A percentile compares a stretch with the other conserved stretches of the same genome.
Conservation (phyloP, 2,888 invertebrate species). For the Drepana falcataria region DNA sequence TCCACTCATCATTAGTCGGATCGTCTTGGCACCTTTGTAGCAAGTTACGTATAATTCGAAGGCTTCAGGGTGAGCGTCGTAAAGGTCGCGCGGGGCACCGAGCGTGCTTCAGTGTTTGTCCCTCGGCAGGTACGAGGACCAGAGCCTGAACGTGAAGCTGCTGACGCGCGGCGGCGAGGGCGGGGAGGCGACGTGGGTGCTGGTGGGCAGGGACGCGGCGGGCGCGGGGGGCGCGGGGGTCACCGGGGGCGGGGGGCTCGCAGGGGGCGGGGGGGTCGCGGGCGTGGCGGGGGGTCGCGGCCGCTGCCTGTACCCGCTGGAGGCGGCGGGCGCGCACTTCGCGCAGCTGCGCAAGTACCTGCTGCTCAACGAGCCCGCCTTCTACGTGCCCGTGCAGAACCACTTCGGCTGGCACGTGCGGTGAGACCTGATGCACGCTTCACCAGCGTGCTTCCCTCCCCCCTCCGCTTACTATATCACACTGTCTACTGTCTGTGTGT, state of each 20-base stretch:
- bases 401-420: conserved; percentile 56
- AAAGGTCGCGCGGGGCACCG: no score
- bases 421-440: conserved; percentile 23
- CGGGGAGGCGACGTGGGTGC: conserved; percentile 19
- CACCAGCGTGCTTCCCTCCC: neutral
- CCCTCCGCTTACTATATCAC: no score
- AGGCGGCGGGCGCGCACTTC: conserved; percentile 17
- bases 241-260: conserved; percentile 4
- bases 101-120: no score
- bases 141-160: conserved; percentile 45
- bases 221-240: neutral
- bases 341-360: conserved; percentile 44
- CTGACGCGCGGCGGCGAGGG: conserved; percentile 19
- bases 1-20: no score
- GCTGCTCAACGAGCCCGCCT: conserved; percentile 48
- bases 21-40: no score
- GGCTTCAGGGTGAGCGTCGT: no score
- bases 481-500: no score
- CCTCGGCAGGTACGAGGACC: conserved; percentile 16
- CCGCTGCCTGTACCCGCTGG: conserved; percentile 23
- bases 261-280: conserved; percentile 4
- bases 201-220: conserved; percentile 34
- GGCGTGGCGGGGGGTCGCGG: conserved; percentile 3
- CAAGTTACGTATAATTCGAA: no score
- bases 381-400: conserved; percentile 62